These are phyloP conservation scores for Danio choprae DNA, from an alignment of 2,797 vertebrate genomes.

Conservation along the genomic window DNA sequence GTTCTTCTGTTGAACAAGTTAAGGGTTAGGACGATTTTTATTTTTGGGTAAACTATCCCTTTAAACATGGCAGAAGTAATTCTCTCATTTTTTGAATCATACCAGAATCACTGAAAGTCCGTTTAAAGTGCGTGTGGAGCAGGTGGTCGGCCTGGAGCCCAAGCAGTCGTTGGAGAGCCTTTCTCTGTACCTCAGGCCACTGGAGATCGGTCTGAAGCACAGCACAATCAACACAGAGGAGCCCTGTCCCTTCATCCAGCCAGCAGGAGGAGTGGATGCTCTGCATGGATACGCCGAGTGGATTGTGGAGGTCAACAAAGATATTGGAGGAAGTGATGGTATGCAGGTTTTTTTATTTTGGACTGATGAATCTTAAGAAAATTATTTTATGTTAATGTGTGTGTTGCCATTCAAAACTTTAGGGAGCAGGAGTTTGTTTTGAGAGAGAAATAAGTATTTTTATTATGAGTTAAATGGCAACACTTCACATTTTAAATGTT, in stretches of 20 bases:
- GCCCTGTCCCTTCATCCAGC: slow-evolving; percentile 83
- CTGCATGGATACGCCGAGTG: slow-evolving; percentile 91
- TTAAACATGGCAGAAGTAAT: not conserved
- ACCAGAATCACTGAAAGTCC: slow-evolving; percentile 84
- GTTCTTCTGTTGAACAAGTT: too few species aligned
- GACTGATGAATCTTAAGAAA: too few species aligned
- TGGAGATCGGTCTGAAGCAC: slow-evolving; percentile 91
- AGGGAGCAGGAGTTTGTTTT: too few species aligned
- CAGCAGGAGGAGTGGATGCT: slow-evolving; percentile 82
- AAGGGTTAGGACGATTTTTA: too few species aligned
- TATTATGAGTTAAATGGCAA: too few species aligned
- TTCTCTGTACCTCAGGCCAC: slow-evolving; percentile 79
- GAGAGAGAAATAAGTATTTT: too few species aligned
- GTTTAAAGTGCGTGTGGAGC: slow-evolving; percentile 90
- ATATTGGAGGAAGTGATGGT: slow-evolving; percentile 74
- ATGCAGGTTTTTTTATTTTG: not conserved
- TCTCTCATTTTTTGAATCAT: not conserved
- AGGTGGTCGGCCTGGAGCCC: slow-evolving; percentile 78
- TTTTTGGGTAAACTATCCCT: too few species aligned
- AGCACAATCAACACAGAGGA: slow-evolving; percentile 81
- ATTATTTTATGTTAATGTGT: too few species aligned
- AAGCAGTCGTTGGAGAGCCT: slow-evolving; percentile 69
- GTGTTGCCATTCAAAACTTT: too few species aligned
- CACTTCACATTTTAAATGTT: not conserved
- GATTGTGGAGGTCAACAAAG: slow-evolving; percentile 74